Evolutionary conservation across 2,888 invertebrate species (phyloP).

Genomic region (Drosophila recens): DNA sequence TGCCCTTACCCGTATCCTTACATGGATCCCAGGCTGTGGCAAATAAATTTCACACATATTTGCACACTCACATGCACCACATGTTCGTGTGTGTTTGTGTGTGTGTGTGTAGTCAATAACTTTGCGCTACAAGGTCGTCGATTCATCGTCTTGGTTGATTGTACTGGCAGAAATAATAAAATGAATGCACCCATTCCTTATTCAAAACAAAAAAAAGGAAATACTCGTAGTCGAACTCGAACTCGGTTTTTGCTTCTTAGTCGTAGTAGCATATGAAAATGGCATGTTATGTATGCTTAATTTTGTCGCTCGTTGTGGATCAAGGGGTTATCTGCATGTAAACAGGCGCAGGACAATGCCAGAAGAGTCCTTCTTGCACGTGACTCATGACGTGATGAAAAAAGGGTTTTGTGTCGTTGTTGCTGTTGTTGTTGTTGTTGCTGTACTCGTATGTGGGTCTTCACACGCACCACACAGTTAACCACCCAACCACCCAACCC

Average conservation of each 20-base stretch:
- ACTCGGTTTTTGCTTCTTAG: background rate
- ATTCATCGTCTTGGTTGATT: slow-evolving; percentile 68
- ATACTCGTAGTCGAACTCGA: slow-evolving; percentile 5
- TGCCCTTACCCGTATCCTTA: slow-evolving; percentile 11
- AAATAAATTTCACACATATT: slow-evolving; percentile 81
- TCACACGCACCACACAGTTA: slow-evolving; percentile 24
- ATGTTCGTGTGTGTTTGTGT: slow-evolving; percentile 31
- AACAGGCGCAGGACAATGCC: slow-evolving; percentile 58
- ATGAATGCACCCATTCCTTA: slow-evolving; percentile 31
- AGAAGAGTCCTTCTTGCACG: slow-evolving; percentile 41
- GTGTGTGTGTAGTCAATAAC: slow-evolving; percentile 66
- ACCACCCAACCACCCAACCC: slow-evolving; percentile 4
- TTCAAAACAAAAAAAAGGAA: slow-evolving; percentile 9
- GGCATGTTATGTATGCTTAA: slow-evolving; percentile 55
- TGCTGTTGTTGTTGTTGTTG: background rate
- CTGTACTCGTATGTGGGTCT: slow-evolving; percentile 46
- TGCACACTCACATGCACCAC: slow-evolving; percentile 64
- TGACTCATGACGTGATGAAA: slow-evolving; percentile 57
- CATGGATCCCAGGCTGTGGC: slow-evolving; percentile 46
- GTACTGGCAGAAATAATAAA: slow-evolving; percentile 62
- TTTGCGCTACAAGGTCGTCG: slow-evolving; percentile 68
- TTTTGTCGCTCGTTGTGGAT: slow-evolving; percentile 28
- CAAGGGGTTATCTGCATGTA: slow-evolving; percentile 62
- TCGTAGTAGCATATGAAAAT: slow-evolving; percentile 45
- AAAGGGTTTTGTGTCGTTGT: background rate